Evolutionary conservation across 2,888 invertebrate genomes (phyloP).

Genomic region (Andrena trimmerana): DNA sequence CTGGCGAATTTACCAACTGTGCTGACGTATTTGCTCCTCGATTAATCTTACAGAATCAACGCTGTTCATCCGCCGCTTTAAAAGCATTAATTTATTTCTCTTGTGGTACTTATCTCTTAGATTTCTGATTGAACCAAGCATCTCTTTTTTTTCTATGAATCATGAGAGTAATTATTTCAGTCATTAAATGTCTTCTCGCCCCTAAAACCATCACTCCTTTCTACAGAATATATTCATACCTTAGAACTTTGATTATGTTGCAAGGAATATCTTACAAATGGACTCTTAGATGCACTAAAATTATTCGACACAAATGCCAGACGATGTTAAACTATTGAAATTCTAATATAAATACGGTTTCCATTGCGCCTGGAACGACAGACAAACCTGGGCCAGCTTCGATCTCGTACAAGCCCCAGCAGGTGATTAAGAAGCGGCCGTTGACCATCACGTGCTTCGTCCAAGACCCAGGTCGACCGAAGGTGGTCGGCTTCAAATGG

Average conservation of each 20-base stretch:
- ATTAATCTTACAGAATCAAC: background rate
- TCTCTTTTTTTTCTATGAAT: too few species aligned
- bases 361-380: constrained; percentile 77
- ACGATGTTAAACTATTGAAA: background rate
- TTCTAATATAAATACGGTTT: background rate
- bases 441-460: constrained; percentile 94
- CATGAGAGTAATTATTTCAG: too few species aligned
- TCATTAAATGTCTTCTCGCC: too few species aligned
- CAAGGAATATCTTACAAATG: too few species aligned
- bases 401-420: constrained; percentile 90
- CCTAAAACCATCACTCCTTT: too few species aligned
- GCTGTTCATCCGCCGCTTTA: background rate
- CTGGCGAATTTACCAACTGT: background rate
- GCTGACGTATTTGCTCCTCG: background rate
- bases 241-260: too few species aligned
- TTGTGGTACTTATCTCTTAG: too few species aligned
- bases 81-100: background rate
- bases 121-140: too few species aligned
- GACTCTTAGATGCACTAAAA: too few species aligned
- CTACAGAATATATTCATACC: too few species aligned
- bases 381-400: constrained; percentile 95
- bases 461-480: constrained; percentile 93
- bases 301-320: too few species aligned
- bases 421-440: constrained; percentile 93
- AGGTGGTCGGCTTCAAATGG: constrained; percentile 92